Percentiles rank a stretch among this genome's conserved stretches.
phyloP scores from a whole-genome alignment of 2,113 vertebrate species.

The Pithys albifrons region DNA sequence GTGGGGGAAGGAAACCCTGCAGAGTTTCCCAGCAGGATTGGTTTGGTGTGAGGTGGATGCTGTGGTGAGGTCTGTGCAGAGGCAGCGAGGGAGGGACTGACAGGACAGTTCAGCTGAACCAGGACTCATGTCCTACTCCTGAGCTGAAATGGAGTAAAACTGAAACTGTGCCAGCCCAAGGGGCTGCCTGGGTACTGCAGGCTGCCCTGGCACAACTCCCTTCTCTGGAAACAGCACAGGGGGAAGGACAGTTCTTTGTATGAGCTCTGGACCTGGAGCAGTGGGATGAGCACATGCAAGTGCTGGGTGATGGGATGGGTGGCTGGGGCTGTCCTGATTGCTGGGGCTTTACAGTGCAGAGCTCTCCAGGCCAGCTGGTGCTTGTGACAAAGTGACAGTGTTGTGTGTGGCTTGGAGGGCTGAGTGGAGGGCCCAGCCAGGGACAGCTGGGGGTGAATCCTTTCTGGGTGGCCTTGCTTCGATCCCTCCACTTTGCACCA shows the following conservation, averaged over 20 bases:
- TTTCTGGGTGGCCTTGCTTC: not conserved
- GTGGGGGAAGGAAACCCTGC: not conserved
- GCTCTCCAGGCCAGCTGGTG: not conserved
- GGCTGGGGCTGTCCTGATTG: not conserved
- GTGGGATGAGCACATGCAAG: not conserved
- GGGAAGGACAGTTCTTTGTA: not conserved
- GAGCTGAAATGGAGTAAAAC: not conserved
- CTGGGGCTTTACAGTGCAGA: not conserved
- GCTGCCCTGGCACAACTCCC: not conserved
- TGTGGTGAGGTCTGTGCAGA: not conserved
- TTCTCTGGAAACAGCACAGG: not conserved
- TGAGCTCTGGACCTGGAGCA: not conserved
- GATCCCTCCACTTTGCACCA: not conserved
- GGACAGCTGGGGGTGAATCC: slow-evolving; percentile 14
- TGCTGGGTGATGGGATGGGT: not conserved
- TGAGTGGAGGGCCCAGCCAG: not conserved
- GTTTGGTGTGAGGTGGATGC: not conserved
- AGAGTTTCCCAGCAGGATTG: not conserved
- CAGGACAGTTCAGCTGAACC: not conserved
- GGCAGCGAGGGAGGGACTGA: not conserved
- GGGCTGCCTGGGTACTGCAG: not conserved
- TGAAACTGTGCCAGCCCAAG: too few relatives aligned
- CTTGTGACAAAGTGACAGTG: not conserved
- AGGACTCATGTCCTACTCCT: not conserved
- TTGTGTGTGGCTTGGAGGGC: not conserved